Conservation (phyloP, 2,888 invertebrate genomes). For the Auanema freiburgensis region DNA sequence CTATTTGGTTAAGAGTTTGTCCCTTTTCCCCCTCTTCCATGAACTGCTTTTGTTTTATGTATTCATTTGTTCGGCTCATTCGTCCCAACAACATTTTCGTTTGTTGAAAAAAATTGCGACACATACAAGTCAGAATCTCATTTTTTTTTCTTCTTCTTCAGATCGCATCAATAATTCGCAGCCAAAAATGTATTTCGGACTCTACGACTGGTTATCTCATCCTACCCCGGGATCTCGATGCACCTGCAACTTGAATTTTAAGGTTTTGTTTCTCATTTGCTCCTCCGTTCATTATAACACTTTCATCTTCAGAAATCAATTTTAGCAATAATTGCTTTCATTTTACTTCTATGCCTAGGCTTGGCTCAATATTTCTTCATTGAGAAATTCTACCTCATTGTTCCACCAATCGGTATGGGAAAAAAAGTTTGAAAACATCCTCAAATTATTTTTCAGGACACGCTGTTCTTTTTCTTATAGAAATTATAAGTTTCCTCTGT, state of each 20-base stretch:
- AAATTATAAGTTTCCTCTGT: conserved; percentile 32
- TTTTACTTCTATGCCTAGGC: conserved; percentile 31
- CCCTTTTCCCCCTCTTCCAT: too few relatives aligned
- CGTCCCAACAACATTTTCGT: too few relatives aligned
- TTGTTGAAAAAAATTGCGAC: too few relatives aligned
- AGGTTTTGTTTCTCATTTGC: conserved; percentile 5
- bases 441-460: conserved; percentile 30
- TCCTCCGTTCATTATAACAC: neutral
- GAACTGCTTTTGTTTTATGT: too few relatives aligned
- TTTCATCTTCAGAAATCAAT: conserved; percentile 31
- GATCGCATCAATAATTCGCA: too few relatives aligned
- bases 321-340: conserved; percentile 24
- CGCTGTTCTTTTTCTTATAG: conserved; percentile 38
- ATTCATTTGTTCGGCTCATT: too few relatives aligned
- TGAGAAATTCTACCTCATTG: conserved; percentile 37
- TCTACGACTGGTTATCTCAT: conserved; percentile 19
- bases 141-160: too few relatives aligned
- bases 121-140: too few relatives aligned
- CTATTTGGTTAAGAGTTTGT: too few relatives aligned
- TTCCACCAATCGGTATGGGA: conserved; percentile 31
- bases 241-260: conserved; percentile 11
- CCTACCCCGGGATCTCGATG: conserved; percentile 15
- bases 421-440: conserved; percentile 6
- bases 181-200: conserved; percentile 16
- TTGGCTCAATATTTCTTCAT: conserved; percentile 42